These are phyloP conservation scores for Diadegma fenestrale DNA, from an alignment of 2,888 invertebrate genomes.

Conservation along the genomic window DNA sequence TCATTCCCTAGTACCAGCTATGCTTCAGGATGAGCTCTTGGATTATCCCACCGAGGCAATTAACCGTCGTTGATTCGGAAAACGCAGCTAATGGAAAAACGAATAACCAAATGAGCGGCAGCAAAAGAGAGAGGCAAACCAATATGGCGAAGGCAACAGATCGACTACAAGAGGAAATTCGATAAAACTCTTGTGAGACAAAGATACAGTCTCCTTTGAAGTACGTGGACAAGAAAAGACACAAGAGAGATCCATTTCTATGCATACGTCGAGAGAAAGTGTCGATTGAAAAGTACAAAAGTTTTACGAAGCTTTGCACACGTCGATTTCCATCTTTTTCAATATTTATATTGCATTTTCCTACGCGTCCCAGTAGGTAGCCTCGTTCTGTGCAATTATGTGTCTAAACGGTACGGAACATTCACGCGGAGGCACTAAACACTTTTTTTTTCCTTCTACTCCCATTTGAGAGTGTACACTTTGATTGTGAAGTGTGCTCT, in stretches of 20 bases:
- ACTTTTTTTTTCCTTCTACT: neutral
- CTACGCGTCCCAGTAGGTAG: neutral
- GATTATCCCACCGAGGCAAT: slow-evolving; percentile 72
- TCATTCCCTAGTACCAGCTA: slow-evolving; percentile 25
- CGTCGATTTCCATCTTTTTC: neutral
- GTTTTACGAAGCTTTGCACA: too few relatives aligned
- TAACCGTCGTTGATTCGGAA: slow-evolving; percentile 73
- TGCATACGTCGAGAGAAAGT: too few relatives aligned
- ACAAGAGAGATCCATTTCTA: neutral
- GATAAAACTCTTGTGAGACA: neutral
- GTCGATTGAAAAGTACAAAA: too few relatives aligned
- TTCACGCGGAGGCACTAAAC: neutral
- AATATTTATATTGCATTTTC: neutral
- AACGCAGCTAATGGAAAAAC: slow-evolving; percentile 70
- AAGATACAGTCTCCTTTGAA: slow-evolving; percentile 11
- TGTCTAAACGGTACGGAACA: neutral
- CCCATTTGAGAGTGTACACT: neutral
- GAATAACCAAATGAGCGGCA: slow-evolving; percentile 44
- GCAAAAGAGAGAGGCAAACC: neutral
- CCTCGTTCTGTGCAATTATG: neutral
- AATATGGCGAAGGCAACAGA: slow-evolving; percentile 10
- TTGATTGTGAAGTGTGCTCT: slow-evolving; percentile 4
- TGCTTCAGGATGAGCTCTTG: slow-evolving; percentile 63
- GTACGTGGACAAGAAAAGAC: neutral
- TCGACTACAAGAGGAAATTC: slow-evolving; percentile 16